phyloP scores from a whole-genome alignment of 2,888 invertebrate species.

The Chalcis sispes region DNA sequence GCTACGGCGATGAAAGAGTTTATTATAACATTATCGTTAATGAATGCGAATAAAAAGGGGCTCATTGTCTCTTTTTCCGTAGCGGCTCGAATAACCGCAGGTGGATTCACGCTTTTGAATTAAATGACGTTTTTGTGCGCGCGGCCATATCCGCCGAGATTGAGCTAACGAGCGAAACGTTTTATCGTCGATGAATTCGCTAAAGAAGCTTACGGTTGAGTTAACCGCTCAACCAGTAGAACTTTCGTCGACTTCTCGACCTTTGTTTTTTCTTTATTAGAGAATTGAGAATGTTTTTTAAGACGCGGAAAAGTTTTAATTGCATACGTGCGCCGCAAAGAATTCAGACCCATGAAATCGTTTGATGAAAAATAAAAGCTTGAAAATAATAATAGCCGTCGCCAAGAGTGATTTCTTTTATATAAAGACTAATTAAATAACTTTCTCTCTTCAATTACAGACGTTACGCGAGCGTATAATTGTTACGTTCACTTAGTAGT shows the following conservation, averaged over 20 bases:
- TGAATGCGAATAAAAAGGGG: slow-evolving; percentile 49
- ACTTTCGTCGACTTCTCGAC: not conserved
- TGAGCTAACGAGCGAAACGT: slow-evolving; percentile 57
- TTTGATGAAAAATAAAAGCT: too few relatives aligned
- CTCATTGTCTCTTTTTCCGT: slow-evolving; percentile 44
- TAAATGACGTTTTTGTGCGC: slow-evolving; percentile 55
- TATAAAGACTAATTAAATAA: too few relatives aligned
- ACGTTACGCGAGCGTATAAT: too few relatives aligned
- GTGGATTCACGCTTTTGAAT: slow-evolving; percentile 34
- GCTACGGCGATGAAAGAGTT: slow-evolving; percentile 50
- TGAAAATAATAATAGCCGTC: too few relatives aligned
- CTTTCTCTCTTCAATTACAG: too few relatives aligned
- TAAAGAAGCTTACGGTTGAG: slow-evolving; percentile 54
- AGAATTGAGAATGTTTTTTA: not conserved
- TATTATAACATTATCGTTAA: slow-evolving; percentile 56
- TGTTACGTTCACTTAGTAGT: too few relatives aligned
- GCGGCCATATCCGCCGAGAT: too few relatives aligned
- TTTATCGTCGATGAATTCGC: slow-evolving; percentile 57
- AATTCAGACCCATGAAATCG: too few relatives aligned
- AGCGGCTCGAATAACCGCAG: not conserved
- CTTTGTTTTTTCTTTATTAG: slow-evolving; percentile 5
- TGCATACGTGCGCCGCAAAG: too few relatives aligned
- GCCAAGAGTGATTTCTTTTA: too few relatives aligned
- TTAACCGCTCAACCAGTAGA: slow-evolving; percentile 31
- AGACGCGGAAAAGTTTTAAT: too few relatives aligned